Conservation (phyloP, 92 coral and sea anemone genomes). For the Desmophyllum pertusum region DNA sequence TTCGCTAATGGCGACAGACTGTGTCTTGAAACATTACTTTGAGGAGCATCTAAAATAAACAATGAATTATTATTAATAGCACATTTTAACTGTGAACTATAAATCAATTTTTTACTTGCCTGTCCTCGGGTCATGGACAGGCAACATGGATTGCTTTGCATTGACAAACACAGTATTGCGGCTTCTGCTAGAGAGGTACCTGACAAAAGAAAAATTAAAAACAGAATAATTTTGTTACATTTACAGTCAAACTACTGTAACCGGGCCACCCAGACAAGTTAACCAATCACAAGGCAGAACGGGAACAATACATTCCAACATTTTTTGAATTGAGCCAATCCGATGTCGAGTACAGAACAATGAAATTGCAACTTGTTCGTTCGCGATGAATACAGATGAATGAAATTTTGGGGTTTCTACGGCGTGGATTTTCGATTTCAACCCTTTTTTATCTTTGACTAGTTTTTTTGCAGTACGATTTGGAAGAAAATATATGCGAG, state of each 20-base stretch:
- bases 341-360: too few relatives aligned
- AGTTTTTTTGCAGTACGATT: too few relatives aligned
- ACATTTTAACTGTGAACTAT: neutral
- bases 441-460: too few relatives aligned
- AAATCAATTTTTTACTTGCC: conserved; percentile 1
- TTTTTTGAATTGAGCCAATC: too few relatives aligned
- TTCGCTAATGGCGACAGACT: conserved; percentile 62
- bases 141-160: conserved; percentile 37
- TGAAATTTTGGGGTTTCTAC: too few relatives aligned
- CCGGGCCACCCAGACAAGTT: neutral
- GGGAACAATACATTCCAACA: too few relatives aligned
- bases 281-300: too few relatives aligned
- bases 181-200: conserved; percentile 85
- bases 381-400: too few relatives aligned
- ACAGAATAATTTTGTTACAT: neutral
- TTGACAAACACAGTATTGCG: conserved; percentile 70
- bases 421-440: too few relatives aligned
- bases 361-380: too few relatives aligned
- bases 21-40: conserved; percentile 47
- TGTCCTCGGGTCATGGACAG: neutral
- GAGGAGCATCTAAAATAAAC: conserved; percentile 20
- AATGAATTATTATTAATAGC: too few relatives aligned
- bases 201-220: neutral
- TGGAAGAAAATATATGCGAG: too few relatives aligned
- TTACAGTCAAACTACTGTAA: neutral